These are phyloP conservation scores for Caenorhabditis elegans DNA, from an alignment of 1,140 invertebrate genomes.

Conservation along the genomic window DNA sequence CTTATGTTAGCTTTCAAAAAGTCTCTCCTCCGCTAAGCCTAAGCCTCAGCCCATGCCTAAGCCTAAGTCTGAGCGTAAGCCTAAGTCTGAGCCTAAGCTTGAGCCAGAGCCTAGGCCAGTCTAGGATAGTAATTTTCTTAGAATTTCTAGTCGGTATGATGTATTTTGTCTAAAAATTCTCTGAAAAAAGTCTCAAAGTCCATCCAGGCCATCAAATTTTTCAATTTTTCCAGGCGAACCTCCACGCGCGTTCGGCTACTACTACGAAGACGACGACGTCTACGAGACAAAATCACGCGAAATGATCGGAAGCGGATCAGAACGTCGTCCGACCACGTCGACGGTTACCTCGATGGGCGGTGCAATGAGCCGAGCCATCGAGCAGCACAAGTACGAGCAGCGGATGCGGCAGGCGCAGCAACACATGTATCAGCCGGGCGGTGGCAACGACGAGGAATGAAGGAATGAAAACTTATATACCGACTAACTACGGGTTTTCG, in stretches of 20 bases:
- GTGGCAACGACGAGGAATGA: neutral
- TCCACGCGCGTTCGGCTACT: conserved; percentile 47
- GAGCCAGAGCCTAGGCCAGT: too few species aligned
- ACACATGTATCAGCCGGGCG: conserved; percentile 53
- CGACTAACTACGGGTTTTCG: too few species aligned
- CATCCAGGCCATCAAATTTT: too few species aligned
- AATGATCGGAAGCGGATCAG: conserved; percentile 9
- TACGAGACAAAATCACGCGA: conserved; percentile 54
- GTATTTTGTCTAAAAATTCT: too few species aligned
- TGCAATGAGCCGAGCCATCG: conserved; percentile 52
- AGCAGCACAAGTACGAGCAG: conserved; percentile 53
- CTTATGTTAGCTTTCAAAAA: too few species aligned
- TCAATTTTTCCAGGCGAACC: conserved; percentile 19
- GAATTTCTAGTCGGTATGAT: too few species aligned
- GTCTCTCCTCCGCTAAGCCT: too few species aligned
- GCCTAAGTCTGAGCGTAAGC: too few species aligned
- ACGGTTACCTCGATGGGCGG: conserved; percentile 3
- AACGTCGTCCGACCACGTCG: neutral
- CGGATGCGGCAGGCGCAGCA: conserved; percentile 55
- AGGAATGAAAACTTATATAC: neutral
- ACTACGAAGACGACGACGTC: conserved; percentile 54
- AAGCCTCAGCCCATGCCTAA: too few species aligned
- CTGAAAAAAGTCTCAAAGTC: too few species aligned
- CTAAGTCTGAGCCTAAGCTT: too few species aligned
- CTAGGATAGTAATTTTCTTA: too few species aligned